phyloP scores from a whole-genome alignment of 2,888 invertebrate species.

The Acleris sparsana region DNA sequence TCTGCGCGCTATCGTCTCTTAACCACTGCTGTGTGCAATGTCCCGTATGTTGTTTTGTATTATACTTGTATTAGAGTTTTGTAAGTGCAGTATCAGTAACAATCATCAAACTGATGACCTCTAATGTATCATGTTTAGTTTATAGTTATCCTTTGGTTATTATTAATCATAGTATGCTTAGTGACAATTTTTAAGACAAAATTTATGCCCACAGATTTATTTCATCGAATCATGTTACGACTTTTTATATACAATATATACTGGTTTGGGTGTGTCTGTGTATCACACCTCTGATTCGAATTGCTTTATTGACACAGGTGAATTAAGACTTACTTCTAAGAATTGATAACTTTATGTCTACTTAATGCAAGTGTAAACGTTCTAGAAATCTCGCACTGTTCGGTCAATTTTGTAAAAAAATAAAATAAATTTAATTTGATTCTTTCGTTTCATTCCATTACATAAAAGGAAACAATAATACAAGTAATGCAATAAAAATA shows the following conservation, averaged over 20 bases:
- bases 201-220: conserved; percentile 64
- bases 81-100: conserved; percentile 64
- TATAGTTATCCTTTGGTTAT: conserved; percentile 79
- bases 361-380: conserved; percentile 84
- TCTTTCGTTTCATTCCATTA: conserved; percentile 58
- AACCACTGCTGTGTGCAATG: conserved; percentile 75
- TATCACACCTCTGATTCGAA: conserved; percentile 57
- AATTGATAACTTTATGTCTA: conserved; percentile 82
- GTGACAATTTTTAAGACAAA: conserved; percentile 73
- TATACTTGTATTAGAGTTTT: conserved; percentile 76
- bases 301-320: conserved; percentile 80
- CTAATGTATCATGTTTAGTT: conserved; percentile 80
- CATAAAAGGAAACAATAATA: conserved; percentile 50
- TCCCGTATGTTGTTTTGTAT: conserved; percentile 74
- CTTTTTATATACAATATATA: conserved; percentile 70
- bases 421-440: conserved; percentile 80
- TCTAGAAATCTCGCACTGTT: conserved; percentile 84
- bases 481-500: conserved; percentile 77
- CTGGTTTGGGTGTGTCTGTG: conserved; percentile 60
- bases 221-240: conserved; percentile 74
- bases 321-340: conserved; percentile 82
- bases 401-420: conserved; percentile 84
- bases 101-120: conserved; percentile 68
- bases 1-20: conserved; percentile 63
- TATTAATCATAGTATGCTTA: conserved; percentile 80